phyloP scores from a whole-genome alignment of 1,140 invertebrate species.

The Odontomachus brunneus region DNA sequence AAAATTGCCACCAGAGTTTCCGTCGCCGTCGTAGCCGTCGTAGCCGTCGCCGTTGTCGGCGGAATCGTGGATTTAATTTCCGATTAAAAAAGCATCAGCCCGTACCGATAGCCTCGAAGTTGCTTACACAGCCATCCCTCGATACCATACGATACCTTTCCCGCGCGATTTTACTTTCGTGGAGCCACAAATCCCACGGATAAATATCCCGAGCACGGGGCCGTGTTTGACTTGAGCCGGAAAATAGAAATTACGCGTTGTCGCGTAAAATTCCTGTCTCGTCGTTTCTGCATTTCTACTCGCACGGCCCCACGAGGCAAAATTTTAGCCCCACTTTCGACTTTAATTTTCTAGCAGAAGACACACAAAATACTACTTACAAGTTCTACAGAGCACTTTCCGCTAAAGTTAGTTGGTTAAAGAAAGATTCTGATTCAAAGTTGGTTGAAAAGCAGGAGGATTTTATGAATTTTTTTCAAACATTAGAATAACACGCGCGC shows the following conservation, averaged over 20 bases:
- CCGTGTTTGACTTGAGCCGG: not conserved
- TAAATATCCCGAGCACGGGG: constrained; percentile 4
- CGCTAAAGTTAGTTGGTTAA: no score
- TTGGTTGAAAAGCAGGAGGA: no score
- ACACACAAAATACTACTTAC: no score
- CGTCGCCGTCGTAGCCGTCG: not conserved
- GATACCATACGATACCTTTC: not conserved
- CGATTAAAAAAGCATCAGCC: constrained; percentile 49
- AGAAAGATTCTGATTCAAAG: no score
- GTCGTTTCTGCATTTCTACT: no score
- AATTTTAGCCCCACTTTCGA: no score
- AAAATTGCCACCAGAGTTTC: not conserved
- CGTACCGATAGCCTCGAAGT: constrained; percentile 12
- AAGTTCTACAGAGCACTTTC: no score
- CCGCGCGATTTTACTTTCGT: not conserved
- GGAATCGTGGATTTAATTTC: constrained; percentile 49
- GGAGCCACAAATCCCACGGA: not conserved
- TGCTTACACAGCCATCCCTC: constrained; percentile 19
- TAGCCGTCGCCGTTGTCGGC: not conserved
- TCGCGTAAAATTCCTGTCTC: not conserved
- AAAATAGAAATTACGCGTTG: not conserved
- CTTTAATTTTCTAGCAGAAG: no score
- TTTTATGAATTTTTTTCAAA: no score
- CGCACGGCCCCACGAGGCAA: no score
- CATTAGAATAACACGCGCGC: no score